Evolutionary conservation across 2,113 vertebrate species (phyloP).

Genomic region (Nematolebias whitei): DNA sequence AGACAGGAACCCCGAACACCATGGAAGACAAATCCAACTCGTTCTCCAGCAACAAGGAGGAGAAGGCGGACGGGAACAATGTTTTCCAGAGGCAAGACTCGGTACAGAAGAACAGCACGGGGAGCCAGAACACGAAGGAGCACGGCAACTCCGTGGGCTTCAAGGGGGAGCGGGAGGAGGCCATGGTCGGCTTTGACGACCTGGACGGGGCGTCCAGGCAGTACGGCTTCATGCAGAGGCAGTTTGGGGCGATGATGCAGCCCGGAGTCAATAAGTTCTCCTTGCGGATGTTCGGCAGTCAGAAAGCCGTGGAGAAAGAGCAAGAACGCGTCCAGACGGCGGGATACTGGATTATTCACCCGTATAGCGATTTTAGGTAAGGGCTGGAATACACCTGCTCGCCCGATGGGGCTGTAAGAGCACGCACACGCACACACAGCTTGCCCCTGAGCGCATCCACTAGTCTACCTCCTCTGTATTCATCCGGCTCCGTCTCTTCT

Average conservation of each 20-base stretch:
- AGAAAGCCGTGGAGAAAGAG: constrained; percentile 98
- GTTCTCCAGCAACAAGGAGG: constrained; percentile 90
- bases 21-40: constrained; percentile 94
- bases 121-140: constrained; percentile 86
- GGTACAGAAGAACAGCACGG: constrained; percentile 81
- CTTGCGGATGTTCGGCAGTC: constrained; percentile 97
- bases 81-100: constrained; percentile 83
- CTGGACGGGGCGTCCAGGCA: constrained; percentile 85
- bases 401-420: constrained; percentile 50
- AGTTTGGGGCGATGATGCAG: constrained; percentile 97
- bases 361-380: constrained; percentile 99
- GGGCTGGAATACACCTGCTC: constrained; percentile 77
- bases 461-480: constrained; percentile 56
- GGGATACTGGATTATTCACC: constrained; percentile 99
- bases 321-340: constrained; percentile 98
- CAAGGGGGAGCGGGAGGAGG: constrained; percentile 90
- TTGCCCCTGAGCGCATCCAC: constrained; percentile 50
- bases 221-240: constrained; percentile 94
- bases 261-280: constrained; percentile 99
- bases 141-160: constrained; percentile 94
- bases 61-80: constrained; percentile 84
- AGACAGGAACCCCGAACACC: constrained; percentile 52
- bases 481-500: constrained; percentile 39
- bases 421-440: constrained; percentile 51
- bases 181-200: constrained; percentile 88